phyloP scores from a whole-genome alignment of 1,140 invertebrate species.

The Paraescarpia echinospica region DNA sequence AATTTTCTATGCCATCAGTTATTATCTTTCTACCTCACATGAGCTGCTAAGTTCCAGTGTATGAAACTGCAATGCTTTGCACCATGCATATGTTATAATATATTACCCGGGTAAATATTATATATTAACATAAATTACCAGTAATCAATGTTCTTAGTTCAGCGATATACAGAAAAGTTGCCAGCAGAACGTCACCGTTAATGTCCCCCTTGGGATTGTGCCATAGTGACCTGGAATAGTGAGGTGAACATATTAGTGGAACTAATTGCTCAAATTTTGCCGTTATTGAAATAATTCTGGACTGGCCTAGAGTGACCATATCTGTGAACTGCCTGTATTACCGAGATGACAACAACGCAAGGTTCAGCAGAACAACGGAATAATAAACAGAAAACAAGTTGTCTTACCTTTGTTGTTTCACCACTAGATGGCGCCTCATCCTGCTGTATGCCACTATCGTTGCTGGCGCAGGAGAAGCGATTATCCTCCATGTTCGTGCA shows the following conservation, averaged over 20 bases:
- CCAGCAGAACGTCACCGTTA: not conserved
- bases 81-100: not conserved
- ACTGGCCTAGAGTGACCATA: too few relatives aligned
- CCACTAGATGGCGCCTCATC: slow-evolving; percentile 11
- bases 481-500: not conserved
- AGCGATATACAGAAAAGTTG: not conserved
- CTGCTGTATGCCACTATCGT: slow-evolving; percentile 11
- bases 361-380: not conserved
- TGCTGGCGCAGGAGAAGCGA: not conserved
- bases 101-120: too few relatives aligned
- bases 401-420: slow-evolving; percentile 7
- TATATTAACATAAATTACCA: not conserved
- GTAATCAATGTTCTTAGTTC: not conserved
- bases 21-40: not conserved
- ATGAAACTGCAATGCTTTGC: not conserved
- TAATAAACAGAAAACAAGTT: not conserved
- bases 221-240: too few relatives aligned
- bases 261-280: too few relatives aligned
- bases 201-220: too few relatives aligned
- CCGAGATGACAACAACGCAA: not conserved
- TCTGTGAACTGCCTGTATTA: too few relatives aligned
- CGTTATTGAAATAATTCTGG: too few relatives aligned
- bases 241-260: too few relatives aligned
- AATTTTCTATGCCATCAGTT: not conserved
- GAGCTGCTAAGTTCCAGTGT: not conserved